Evolutionary conservation across 2,888 invertebrate genomes (phyloP), one percentile per base, ranked within the genome.

Genomic region (Molanna angustata): DNA sequence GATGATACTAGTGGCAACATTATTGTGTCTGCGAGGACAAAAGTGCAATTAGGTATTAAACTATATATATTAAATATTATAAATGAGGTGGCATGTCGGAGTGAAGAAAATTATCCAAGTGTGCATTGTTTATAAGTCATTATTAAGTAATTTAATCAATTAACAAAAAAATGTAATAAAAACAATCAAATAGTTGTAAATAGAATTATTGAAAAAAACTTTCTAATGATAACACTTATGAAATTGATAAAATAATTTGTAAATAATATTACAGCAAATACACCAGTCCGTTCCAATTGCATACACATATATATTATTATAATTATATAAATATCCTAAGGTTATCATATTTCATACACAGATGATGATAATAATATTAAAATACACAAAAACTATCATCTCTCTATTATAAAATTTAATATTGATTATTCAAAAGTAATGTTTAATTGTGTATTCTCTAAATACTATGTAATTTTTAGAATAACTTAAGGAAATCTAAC

Each of bases 281-380:
- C 51, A 56, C 40, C 57, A 52, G 54, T 57, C 57, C 57, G 57
- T 54, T 57, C 57, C 57, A 57, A 46, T n/a, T n/a, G n/a, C n/a
- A n/a, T 52, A 53, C 40, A 49, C 22, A 48, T 27, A 27, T 27
- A 27, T 7, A 27, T 4, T 27, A 27, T 11, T 27, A 27, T 7
- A 27, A 7, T 7, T 7, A 27, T 11, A 7, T 27, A 27, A 27
- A 11, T 27, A n/a, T n/a, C n/a, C n/a, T n/a, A n/a, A n/a, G n/a
- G n/a, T n/a, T n/a, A n/a, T n/a, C n/a, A n/a, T n/a, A n/a, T n/a
- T n/a, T n/a, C n/a, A n/a, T n/a, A n/a, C n/a, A n/a, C n/a, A n/a
- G n/a, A n/a, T n/a, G n/a, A n/a, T n/a, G n/a, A n/a, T n/a, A n/a
- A n/a, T n/a, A n/a, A n/a, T n/a, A n/a, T n/a, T n/a, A n/a, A n/a